Conservation (phyloP, 2,888 invertebrate species). For the Thyatira batis region DNA sequence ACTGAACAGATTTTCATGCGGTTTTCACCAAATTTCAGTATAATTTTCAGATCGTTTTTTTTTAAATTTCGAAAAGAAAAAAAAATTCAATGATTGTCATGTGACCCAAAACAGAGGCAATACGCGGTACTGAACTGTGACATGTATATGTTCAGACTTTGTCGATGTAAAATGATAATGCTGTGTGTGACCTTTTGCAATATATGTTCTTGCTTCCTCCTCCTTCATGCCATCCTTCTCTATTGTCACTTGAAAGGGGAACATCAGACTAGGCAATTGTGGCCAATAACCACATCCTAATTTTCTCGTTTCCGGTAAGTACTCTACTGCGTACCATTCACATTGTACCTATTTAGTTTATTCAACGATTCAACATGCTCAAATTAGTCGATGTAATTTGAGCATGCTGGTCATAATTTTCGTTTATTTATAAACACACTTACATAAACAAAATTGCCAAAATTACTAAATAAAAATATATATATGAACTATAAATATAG, state of each 20-base stretch:
- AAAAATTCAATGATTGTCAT: too few species aligned
- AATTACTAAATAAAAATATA: too few species aligned
- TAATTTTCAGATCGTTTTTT: too few species aligned
- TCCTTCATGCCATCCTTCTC: background rate
- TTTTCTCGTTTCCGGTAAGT: slow-evolving; percentile 76
- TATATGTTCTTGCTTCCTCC: background rate
- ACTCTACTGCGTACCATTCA: slow-evolving; percentile 20
- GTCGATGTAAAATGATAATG: too few species aligned
- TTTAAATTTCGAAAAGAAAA: too few species aligned
- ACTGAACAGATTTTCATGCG: too few species aligned
- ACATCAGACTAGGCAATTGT: slow-evolving; percentile 60
- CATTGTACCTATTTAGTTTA: background rate
- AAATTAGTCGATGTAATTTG: background rate
- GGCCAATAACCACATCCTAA: slow-evolving; percentile 77
- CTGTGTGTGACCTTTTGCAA: background rate
- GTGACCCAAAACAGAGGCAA: too few species aligned
- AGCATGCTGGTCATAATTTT: background rate
- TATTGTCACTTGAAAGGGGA: slow-evolving; percentile 9
- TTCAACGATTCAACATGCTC: background rate
- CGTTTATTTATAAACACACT: background rate
- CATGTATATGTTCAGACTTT: too few species aligned
- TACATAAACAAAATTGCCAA: too few species aligned
- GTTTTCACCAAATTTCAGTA: too few species aligned
- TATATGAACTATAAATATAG: too few species aligned
- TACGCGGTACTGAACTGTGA: too few species aligned